Base-by-base conservation (phyloP, 1,140 invertebrate species). In the Ceratina australensis region DNA sequence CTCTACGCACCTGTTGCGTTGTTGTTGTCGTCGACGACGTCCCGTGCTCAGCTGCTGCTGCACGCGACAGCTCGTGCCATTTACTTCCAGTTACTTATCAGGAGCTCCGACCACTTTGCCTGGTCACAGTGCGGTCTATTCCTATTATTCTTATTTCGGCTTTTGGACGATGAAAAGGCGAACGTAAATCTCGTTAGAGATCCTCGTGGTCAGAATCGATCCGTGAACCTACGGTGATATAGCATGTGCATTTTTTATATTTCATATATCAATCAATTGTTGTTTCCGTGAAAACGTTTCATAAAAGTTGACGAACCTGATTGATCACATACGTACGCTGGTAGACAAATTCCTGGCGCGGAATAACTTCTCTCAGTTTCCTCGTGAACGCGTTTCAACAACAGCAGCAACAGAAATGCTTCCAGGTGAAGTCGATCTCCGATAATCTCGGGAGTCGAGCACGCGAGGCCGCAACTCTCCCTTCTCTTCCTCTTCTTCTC, bases 1-100 rank as follows among this genome's bases (percentile, higher is more conserved):
- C 52, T 66, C 52, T 64, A 73, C 73, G 83, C 83, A 84, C 83
- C 83, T 84, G 83, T 84, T 82, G 52, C 47, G 80, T 82, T 72
- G 72, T 77, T 72, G 78, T 83, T 68, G 33, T 33, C 59, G 59
- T 60, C 33, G 33, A 8, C 33, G 33, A 8, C 33, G 33, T 57
- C n/a, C 54, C 67, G 67, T 57, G 76, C 72, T 63, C 68, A 67
- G 69, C 68, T 80, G 80, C 68, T 63, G 69, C 68, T 80, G 80
- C 84, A 83, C 83, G 85, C 83, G 85, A 86, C 85, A 85, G 81
- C 83, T 83, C 83, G 85, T 85, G 83, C 85, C 83, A 81, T 79
- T 85, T 86, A 78, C 69, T 77, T 80, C 59, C 83, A 69, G 73
- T 83, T 78, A 61, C 73, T 68, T 64, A 47, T 42, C 61, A 66